A percentile compares a stretch with the other conserved stretches of the same genome.
phyloP scores from a whole-genome alignment of 2,888 invertebrate species.

The Didymodactylos carnosus region DNA sequence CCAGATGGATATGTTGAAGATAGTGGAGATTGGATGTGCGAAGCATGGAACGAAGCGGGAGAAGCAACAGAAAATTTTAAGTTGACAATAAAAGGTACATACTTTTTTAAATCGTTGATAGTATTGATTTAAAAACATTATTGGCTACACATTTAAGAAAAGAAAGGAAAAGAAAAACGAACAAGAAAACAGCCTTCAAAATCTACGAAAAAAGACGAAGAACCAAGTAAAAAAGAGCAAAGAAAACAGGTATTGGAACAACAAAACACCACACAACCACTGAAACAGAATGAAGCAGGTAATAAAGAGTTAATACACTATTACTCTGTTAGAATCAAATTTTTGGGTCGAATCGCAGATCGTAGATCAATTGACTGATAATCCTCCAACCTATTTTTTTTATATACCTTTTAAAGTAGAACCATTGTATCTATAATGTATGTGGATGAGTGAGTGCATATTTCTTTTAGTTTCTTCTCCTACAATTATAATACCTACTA shows the following conservation, averaged over 20 bases:
- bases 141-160: no score
- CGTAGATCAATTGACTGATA: no score
- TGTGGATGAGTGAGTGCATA: no score
- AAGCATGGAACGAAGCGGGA: slow-evolving; percentile 14
- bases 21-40: slow-evolving; percentile 10
- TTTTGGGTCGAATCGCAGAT: no score
- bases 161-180: neutral
- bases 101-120: no score
- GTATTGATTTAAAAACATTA: no score
- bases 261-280: neutral
- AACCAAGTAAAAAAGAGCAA: slow-evolving; percentile 6
- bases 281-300: neutral
- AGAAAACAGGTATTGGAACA: slow-evolving; percentile 1
- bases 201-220: neutral
- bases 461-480: no score
- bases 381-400: no score
- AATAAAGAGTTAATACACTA: no score
- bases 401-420: no score
- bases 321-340: no score
- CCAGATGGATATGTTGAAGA: slow-evolving; percentile 11
- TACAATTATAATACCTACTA: neutral
- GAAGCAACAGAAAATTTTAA: slow-evolving; percentile 1
- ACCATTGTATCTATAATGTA: no score
- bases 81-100: slow-evolving; percentile 10
- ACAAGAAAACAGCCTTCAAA: neutral